Evolutionary conservation across 2,797 vertebrate species (phyloP), one percentile per base, ranked within the genome.

Genomic region (Pteropus rufus): DNA sequence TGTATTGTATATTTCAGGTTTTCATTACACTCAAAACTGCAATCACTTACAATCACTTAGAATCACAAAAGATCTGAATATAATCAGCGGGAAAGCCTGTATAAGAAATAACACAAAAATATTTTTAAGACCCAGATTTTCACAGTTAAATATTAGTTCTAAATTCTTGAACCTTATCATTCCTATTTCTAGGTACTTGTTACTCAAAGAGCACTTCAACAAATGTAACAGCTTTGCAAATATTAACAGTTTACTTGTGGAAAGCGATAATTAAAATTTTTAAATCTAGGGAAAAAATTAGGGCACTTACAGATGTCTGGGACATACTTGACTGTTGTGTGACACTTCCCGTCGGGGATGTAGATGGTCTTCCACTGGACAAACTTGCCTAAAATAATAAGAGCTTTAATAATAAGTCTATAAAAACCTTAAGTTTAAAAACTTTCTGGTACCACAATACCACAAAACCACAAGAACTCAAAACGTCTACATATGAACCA

Each of bases 221-320:
- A 93, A 85, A 91, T 34, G 58, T 6, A 88, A 91, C 7, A 86
- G n/a, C 29, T 91, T 89, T 89, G 24, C 36, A 83, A 90, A 70
- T n/a, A 85, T 72, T 31, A 95, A 80, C 6, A 72, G 44, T 91
- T 95, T 58, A 77, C 12, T 93, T 96, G 16, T 91, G 12, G 29
- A 95, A 97, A 96, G 70, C 10, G 72, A 39, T 56, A 94, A 89
- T 58, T 85, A 81, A 94, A 81, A 84, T 49, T 52, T 85, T 90
- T 96, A 8, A 92, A 96, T 80, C 73, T 94, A 92, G 83, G 95
- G 96, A 97, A 44, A 95, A 96, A 95, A 96, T 56, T 65, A 97
- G 83, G 60, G 94, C 96, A 98, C 99, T 99, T 98, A 99, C 99
- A 97, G 99, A 99, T 96, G 99, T 99, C 98, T 99, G 99, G 93